Conservation (phyloP, 2,888 invertebrate genomes). For the Epirrhoe tristata region DNA sequence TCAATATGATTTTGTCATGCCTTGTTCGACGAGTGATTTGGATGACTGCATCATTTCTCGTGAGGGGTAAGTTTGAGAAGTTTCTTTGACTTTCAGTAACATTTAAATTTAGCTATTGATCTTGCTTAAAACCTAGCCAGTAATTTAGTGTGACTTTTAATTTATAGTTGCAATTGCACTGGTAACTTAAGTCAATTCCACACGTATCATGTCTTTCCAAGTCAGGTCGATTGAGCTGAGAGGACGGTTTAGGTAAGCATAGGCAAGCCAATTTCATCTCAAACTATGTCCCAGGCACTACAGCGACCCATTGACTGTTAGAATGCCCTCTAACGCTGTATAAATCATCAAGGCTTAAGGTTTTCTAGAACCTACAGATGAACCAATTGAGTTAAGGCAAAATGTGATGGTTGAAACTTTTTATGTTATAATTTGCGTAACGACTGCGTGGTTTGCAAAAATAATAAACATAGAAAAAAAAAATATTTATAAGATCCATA, state of each 20-base stretch:
- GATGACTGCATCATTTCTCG: conserved; percentile 62
- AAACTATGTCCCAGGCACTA: background rate
- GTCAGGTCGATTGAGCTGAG: no score
- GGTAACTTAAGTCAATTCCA: no score
- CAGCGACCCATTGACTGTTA: background rate
- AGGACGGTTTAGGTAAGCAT: no score
- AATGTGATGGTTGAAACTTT: background rate
- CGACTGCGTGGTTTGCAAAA: background rate
- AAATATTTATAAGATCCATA: background rate
- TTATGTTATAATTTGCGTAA: background rate
- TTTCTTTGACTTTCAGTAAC: conserved; percentile 4
- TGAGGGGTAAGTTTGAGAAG: conserved; percentile 64
- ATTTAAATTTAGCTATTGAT: background rate
- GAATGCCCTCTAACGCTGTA: background rate
- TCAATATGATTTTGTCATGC: conserved; percentile 56
- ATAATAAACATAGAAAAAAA: background rate
- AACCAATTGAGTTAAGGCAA: background rate
- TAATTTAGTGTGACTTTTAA: background rate
- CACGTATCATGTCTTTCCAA: no score
- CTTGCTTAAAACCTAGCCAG: background rate
- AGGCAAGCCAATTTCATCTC: background rate
- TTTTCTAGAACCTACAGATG: no score
- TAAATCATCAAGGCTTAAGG: no score
- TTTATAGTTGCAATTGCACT: no score
- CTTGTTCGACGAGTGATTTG: conserved; percentile 61